Base-by-base conservation (phyloP, 2,113 vertebrate species). In the Bufo gargarizans region DNA sequence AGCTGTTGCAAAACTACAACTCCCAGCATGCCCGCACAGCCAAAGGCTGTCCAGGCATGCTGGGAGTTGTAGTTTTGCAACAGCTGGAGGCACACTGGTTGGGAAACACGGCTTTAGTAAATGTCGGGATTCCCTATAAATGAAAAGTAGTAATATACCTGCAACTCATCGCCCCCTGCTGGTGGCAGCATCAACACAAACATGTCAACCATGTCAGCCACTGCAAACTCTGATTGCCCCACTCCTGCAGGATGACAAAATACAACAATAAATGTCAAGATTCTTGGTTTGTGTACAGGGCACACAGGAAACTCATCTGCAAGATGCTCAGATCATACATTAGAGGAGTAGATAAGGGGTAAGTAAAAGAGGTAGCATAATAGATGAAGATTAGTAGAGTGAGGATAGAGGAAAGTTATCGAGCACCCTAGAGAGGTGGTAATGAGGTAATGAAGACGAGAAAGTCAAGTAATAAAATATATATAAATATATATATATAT, bases 131-230 rank as follows among this genome's bases (percentile, higher is more conserved):
- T 33, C 33, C 33, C 33, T 33, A 33, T 33, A 33, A 33, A 33
- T 33, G 20, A 3, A 11, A 83, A 67, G 2, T 1, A 69, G 19
- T 22, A 69, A 53, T 56, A n/a, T 94, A 99, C 98, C 97, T 99
- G 98, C 86, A 99, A 94, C 92, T 99, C 98, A 91, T 99, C 98
- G 93, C 98, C 98, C 94, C 98, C 97, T 33, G 97, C 98, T 94
- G 98, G 98, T 77, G 98, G 98, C 90, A 99, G 95, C 69, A 99
- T 94, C 67, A 99, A 93, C 90, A 99, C 93, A 94, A 99, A 99
- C 97, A 99, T 98, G 92, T 99, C 98, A 69, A 99, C 98, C 98
- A 99, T 99, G 90, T 99, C 97, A 33, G 98, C 98, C 85, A 99
- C 98, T 6, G 98, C 98, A 93, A 99, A 99, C 92, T 99, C 98